phyloP scores from a whole-genome alignment of 2,113 vertebrate species.

The Ascaphus truei region DNA sequence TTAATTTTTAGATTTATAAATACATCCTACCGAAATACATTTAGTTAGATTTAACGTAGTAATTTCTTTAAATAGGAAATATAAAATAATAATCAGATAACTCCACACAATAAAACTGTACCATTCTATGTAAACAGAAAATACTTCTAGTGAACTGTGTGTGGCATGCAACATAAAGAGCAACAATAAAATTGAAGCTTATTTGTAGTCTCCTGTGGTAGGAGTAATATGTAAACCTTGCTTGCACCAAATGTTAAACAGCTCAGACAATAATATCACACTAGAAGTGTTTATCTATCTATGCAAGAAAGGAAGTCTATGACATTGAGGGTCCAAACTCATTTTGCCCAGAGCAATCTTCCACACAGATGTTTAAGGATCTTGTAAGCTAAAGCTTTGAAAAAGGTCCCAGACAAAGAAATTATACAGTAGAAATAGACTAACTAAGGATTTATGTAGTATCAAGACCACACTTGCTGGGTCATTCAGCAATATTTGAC shows the following conservation, averaged over 20 bases:
- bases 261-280: background rate
- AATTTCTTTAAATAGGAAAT: no score
- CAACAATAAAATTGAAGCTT: background rate
- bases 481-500: constrained; percentile 7
- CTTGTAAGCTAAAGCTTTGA: constrained; percentile 15
- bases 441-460: constrained; percentile 34
- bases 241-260: background rate
- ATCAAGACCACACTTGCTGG: constrained; percentile 39
- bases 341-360: background rate
- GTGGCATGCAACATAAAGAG: background rate
- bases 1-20: no score
- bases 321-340: constrained; percentile 20
- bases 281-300: constrained; percentile 16
- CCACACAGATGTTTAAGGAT: constrained; percentile 26
- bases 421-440: constrained; percentile 28
- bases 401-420: constrained; percentile 29
- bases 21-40: no score
- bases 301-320: constrained; percentile 34
- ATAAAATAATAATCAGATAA: no score
- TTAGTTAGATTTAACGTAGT: no score
- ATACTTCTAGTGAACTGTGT: no score
- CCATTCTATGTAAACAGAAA: no score
- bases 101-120: no score
- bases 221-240: no score
- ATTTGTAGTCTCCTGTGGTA: no score